These are phyloP conservation scores for Cyclopterus lumpus DNA, from an alignment of 2,797 vertebrate species.

Conservation along the genomic window DNA sequence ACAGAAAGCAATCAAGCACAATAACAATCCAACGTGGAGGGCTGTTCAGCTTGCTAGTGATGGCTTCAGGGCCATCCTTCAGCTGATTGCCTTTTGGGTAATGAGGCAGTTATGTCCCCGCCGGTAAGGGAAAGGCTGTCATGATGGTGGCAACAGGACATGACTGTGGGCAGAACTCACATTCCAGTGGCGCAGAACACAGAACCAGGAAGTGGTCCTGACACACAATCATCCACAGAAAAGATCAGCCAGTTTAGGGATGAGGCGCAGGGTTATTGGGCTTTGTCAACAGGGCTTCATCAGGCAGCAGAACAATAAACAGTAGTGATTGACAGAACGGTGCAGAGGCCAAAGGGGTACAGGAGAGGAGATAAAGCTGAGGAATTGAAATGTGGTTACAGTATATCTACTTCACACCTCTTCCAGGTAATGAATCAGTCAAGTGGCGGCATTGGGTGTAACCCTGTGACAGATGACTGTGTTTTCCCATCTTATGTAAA, in stretches of 20 bases:
- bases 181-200: constrained; percentile 28
- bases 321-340: constrained; percentile 17
- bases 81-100: constrained; percentile 64
- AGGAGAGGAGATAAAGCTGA: neutral
- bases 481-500: constrained; percentile 54
- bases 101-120: constrained; percentile 69
- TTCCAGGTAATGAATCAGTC: constrained; percentile 32
- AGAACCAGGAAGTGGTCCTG: constrained; percentile 32
- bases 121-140: constrained; percentile 70
- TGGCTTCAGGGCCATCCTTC: constrained; percentile 51
- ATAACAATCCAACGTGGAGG: constrained; percentile 10
- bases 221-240: constrained; percentile 44
- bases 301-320: constrained; percentile 22
- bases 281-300: constrained; percentile 21
- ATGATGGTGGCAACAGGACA: constrained; percentile 60
- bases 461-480: constrained; percentile 18
- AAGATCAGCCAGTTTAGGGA: constrained; percentile 41
- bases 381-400: neutral
- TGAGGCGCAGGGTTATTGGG: constrained; percentile 23
- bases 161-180: constrained; percentile 58
- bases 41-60: constrained; percentile 25
- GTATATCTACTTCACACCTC: constrained; percentile 19
- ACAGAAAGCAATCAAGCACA: constrained; percentile 3
- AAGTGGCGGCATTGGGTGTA: constrained; percentile 7
- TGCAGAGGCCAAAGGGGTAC: neutral